Conservation (phyloP, 2,113 vertebrate species). For the Dicentrarchus labrax region DNA sequence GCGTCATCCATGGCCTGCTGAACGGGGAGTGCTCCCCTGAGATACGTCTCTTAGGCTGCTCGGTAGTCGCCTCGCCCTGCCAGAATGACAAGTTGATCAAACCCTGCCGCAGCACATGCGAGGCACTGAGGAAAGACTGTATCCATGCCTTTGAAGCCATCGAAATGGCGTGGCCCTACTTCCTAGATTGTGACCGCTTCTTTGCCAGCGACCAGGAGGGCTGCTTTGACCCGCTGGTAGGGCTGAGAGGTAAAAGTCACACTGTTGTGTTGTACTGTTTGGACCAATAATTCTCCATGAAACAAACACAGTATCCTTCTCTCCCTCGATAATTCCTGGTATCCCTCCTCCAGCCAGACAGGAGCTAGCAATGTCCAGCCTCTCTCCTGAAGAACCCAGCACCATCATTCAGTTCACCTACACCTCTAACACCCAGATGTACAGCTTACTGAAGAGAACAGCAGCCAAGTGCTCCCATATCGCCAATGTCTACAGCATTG, state of each 20-base stretch:
- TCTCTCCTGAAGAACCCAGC: conserved; percentile 83
- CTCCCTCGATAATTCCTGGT: not conserved
- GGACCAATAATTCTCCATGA: not conserved
- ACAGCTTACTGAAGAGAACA: conserved; percentile 88
- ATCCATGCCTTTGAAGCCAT: conserved; percentile 92
- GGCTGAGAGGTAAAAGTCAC: conserved; percentile 85
- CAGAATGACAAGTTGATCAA: conserved; percentile 81
- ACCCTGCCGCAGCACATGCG: conserved; percentile 91
- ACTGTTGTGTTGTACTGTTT: not conserved
- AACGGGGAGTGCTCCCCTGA: conserved; percentile 95
- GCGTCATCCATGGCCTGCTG: conserved; percentile 91
- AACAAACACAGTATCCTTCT: not conserved
- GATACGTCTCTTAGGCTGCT: conserved; percentile 93
- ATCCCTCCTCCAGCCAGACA: conserved; percentile 81
- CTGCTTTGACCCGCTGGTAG: conserved; percentile 91
- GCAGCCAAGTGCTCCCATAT: conserved; percentile 91
- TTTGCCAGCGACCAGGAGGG: conserved; percentile 89
- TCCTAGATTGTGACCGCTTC: conserved; percentile 93
- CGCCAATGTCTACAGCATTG: conserved; percentile 93
- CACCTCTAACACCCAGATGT: conserved; percentile 93
- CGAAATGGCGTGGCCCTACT: conserved; percentile 98
- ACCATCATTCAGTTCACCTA: conserved; percentile 92
- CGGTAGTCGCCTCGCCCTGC: conserved; percentile 91
- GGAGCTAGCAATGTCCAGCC: conserved; percentile 76
- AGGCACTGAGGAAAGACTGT: conserved; percentile 88